These are phyloP conservation scores for Artibeus lituratus DNA, from an alignment of 2,797 vertebrate species.

Conservation along the genomic window DNA sequence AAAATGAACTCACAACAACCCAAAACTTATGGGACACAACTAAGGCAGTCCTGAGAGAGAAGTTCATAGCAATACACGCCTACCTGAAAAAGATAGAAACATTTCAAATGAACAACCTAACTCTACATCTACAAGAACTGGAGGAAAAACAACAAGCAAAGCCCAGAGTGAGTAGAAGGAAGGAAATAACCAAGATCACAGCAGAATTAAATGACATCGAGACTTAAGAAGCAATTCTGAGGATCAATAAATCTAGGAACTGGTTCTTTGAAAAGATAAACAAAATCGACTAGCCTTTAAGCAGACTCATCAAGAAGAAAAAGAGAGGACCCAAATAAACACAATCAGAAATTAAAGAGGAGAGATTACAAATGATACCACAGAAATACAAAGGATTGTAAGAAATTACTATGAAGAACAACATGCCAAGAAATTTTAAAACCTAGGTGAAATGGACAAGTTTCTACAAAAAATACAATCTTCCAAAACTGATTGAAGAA, in stretches of 20 bases:
- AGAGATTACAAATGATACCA: neutral
- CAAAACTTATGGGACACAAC: too few species aligned
- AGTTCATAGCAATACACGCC: too few species aligned
- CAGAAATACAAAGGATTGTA: neutral
- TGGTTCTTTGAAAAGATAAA: neutral
- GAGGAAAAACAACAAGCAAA: too few species aligned
- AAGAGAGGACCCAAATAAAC: neutral
- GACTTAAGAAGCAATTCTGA: neutral
- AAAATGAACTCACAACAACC: too few species aligned
- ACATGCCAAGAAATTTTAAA: neutral
- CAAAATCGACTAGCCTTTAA: neutral
- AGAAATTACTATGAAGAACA: neutral
- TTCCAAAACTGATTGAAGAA: neutral
- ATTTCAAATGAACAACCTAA: too few species aligned
- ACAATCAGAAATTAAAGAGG: neutral
- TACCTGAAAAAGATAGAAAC: too few species aligned
- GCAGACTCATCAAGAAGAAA: neutral
- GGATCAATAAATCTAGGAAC: neutral
- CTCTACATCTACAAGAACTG: too few species aligned
- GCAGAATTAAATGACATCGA: neutral
- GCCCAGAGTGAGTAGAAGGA: too few species aligned
- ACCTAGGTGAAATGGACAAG: neutral
- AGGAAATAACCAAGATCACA: neutral
- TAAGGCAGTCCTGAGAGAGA: too few species aligned
- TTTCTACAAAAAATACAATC: neutral